These are phyloP conservation scores for Heliopora coerulea DNA, from an alignment of 92 coral and sea anemone genomes.

Conservation along the genomic window DNA sequence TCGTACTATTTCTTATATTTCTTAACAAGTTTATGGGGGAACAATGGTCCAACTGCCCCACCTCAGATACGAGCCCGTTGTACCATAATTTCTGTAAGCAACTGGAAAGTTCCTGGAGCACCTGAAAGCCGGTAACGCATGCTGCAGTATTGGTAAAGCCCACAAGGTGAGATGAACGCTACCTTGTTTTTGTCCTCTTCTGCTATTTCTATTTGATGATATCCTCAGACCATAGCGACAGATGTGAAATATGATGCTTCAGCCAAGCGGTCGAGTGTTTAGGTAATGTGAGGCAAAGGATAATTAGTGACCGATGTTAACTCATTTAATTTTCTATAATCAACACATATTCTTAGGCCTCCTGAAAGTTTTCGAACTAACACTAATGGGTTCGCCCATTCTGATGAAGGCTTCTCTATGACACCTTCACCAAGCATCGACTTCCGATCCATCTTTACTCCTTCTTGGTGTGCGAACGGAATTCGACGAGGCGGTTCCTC, in stretches of 20 bases:
- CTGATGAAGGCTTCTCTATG: constrained; percentile 47
- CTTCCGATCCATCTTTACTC: constrained; percentile 43
- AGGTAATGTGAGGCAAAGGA: constrained; percentile 34
- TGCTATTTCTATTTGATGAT: constrained; percentile 36
- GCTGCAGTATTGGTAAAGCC: constrained; percentile 47
- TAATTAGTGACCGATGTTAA: constrained; percentile 43
- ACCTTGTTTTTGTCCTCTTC: no score
- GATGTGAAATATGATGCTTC: constrained; percentile 39
- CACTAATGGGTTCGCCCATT: constrained; percentile 53
- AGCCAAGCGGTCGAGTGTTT: constrained; percentile 37
- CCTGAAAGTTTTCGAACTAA: constrained; percentile 40
- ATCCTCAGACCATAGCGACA: constrained; percentile 43
- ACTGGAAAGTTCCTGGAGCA: constrained; percentile 55
- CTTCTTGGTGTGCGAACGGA: constrained; percentile 41
- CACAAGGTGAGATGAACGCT: constrained; percentile 58
- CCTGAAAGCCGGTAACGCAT: constrained; percentile 48
- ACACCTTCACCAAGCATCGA: constrained; percentile 49
- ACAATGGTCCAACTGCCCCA: no score
- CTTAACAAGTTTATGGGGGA: no score
- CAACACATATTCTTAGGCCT: constrained; percentile 48
- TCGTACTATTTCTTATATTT: no score
- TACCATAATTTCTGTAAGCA: no score
- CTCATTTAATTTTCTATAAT: constrained; percentile 50
- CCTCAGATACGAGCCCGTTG: no score
- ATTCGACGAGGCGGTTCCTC: constrained; percentile 15